phyloP scores from a whole-genome alignment of 2,888 invertebrate genomes.

The Aspidiotus destructor region DNA sequence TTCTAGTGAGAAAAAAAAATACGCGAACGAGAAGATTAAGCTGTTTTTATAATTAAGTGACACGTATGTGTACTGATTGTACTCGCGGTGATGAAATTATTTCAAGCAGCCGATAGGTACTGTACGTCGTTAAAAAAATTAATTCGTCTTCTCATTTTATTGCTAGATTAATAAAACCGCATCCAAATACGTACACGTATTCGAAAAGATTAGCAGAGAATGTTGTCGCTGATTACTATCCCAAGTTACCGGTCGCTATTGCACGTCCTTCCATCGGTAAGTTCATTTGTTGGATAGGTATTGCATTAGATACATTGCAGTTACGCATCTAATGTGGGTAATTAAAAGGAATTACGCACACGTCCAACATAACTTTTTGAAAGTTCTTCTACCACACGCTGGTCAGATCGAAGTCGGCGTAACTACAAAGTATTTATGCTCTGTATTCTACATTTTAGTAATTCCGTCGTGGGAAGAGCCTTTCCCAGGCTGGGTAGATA shows the following conservation, averaged over 20 bases:
- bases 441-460: constrained; percentile 48
- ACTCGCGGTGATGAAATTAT: too few species aligned
- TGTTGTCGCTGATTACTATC: constrained; percentile 65
- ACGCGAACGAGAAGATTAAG: too few species aligned
- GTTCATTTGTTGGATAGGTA: constrained; percentile 36
- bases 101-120: too few species aligned
- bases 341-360: not conserved
- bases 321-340: not conserved
- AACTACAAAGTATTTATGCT: not conserved
- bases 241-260: constrained; percentile 68
- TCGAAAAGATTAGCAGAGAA: constrained; percentile 87
- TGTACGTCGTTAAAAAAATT: not conserved
- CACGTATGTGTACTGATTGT: too few species aligned
- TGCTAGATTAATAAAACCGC: constrained; percentile 52
- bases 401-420: not conserved
- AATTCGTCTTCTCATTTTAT: not conserved
- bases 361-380: not conserved
- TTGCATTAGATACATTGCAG: not conserved
- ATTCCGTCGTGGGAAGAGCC: constrained; percentile 70
- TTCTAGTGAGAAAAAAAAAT: too few species aligned
- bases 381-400: not conserved
- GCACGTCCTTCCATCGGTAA: constrained; percentile 87
- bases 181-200: constrained; percentile 93
- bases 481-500: constrained; percentile 83
- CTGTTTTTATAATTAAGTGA: too few species aligned